phyloP scores from a whole-genome alignment of 2,113 vertebrate genomes.

The Sakesphorus luctuosus region DNA sequence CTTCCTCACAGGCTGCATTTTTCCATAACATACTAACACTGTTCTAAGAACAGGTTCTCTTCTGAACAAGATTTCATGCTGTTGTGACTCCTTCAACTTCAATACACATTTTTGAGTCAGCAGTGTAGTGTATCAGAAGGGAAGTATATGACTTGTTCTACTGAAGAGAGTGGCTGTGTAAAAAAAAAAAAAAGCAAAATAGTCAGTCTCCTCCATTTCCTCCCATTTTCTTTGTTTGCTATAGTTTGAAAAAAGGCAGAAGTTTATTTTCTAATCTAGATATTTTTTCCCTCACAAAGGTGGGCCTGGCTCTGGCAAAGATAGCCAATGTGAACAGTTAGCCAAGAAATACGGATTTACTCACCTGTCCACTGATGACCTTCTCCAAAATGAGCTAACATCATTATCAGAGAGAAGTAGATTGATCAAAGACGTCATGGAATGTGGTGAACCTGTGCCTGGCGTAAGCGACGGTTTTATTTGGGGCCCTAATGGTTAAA shows the following conservation, averaged over 20 bases:
- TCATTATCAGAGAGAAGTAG: conserved; percentile 84
- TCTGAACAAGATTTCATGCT: background rate
- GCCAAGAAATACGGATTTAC: conserved; percentile 85
- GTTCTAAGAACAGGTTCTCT: background rate
- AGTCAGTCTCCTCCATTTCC: background rate
- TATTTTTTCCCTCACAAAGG: conserved; percentile 72
- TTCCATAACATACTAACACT: background rate
- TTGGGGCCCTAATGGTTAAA: background rate
- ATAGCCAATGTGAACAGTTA: conserved; percentile 85
- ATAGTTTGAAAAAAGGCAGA: background rate
- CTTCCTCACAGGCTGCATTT: background rate
- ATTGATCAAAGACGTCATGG: conserved; percentile 81
- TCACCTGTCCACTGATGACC: conserved; percentile 77
- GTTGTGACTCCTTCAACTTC: background rate
- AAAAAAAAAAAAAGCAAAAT: background rate
- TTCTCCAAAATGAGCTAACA: conserved; percentile 83
- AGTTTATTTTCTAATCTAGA: background rate
- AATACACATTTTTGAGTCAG: background rate
- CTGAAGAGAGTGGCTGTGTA: background rate
- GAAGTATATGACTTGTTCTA: background rate
- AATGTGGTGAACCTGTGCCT: conserved; percentile 83
- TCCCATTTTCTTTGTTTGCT: background rate
- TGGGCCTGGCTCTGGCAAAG: conserved; percentile 91
- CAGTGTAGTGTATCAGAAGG: background rate
- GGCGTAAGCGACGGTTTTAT: conserved; percentile 75